A percentile compares a stretch with the other conserved stretches of the same genome.
phyloP scores from a whole-genome alignment of 2,797 vertebrate species.

The Sebastes taczanowskii region DNA sequence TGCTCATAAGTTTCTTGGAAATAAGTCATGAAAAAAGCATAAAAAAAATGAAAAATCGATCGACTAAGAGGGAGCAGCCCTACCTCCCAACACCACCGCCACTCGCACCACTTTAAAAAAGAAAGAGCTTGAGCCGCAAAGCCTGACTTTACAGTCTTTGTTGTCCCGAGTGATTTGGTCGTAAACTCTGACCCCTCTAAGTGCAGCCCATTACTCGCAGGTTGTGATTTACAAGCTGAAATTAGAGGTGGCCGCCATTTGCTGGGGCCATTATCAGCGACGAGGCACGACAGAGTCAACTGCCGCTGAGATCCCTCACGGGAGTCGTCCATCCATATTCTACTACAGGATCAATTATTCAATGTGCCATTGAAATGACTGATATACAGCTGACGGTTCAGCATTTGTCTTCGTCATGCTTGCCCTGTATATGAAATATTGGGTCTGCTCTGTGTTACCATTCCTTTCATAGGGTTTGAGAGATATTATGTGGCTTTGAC shows the following conservation, averaged over 20 bases:
- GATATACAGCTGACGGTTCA: conserved; percentile 3
- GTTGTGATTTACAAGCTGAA: conserved; percentile 66
- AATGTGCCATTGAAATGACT: conserved; percentile 36
- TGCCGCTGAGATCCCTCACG: conserved; percentile 28
- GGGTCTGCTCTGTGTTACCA: not conserved
- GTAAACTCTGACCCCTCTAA: conserved; percentile 65
- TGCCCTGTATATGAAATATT: conserved; percentile 10
- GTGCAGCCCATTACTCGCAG: conserved; percentile 63
- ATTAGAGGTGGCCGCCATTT: conserved; percentile 53
- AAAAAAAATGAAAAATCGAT: too few relatives aligned
- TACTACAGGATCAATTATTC: conserved; percentile 52
- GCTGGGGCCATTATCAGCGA: conserved; percentile 31
- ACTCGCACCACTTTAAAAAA: not conserved
- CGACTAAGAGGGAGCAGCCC: too few relatives aligned
- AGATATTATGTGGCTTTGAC: not conserved
- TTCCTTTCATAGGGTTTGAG: not conserved
- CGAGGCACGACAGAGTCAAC: conserved; percentile 26
- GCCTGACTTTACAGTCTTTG: conserved; percentile 44
- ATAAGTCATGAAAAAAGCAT: too few relatives aligned
- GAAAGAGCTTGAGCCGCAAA: conserved; percentile 12
- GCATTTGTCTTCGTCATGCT: conserved; percentile 40
- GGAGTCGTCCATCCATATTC: conserved; percentile 36
- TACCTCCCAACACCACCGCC: not conserved
- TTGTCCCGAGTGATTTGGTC: conserved; percentile 55
- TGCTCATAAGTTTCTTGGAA: too few relatives aligned